These are phyloP conservation scores for Arbacia lixula DNA, from an alignment of 53 echinoderm and acorn worm genomes.

Conservation along the genomic window DNA sequence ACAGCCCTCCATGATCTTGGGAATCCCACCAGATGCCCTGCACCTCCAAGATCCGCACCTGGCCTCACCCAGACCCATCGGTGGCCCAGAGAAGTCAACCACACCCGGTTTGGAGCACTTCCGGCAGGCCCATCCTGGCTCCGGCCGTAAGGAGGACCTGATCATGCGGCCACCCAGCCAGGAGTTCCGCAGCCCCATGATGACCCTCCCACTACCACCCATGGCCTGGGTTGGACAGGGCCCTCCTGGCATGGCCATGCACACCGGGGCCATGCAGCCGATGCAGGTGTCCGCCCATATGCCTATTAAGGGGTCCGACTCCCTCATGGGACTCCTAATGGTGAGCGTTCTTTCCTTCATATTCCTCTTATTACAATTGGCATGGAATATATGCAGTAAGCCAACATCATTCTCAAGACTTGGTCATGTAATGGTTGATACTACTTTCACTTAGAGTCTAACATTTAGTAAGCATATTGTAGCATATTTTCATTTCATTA, in stretches of 20 bases:
- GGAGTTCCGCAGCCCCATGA: slow-evolving; percentile 55
- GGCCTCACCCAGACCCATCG: slow-evolving; percentile 48
- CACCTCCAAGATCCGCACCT: slow-evolving; percentile 52
- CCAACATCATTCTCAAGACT: too few species aligned
- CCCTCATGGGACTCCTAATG: slow-evolving; percentile 69
- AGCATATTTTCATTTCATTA: too few species aligned
- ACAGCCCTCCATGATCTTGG: slow-evolving; percentile 49
- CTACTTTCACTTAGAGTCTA: too few species aligned
- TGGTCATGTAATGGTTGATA: too few species aligned
- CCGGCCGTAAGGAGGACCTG: slow-evolving; percentile 64
- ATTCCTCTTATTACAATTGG: too few species aligned
- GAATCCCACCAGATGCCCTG: slow-evolving; percentile 57
- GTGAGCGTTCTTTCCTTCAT: slow-evolving; percentile 57
- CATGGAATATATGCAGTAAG: too few species aligned
- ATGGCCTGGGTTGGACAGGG: slow-evolving; percentile 59
- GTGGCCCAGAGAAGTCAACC: slow-evolving; percentile 54
- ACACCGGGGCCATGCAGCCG: slow-evolving; percentile 16
- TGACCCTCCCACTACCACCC: slow-evolving; percentile 22
- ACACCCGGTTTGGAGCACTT: slow-evolving; percentile 59
- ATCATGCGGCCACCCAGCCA: slow-evolving; percentile 69
- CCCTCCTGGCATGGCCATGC: slow-evolving; percentile 62
- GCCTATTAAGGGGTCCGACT: slow-evolving; percentile 76
- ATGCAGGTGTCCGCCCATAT: slow-evolving; percentile 47
- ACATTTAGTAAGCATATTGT: too few species aligned
- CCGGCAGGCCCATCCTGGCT: slow-evolving; percentile 58